Percentiles rank a stretch among this genome's conserved stretches.
These are phyloP conservation scores for Diarsia brunnea DNA, from an alignment of 2,888 invertebrate species.

Conservation along the genomic window DNA sequence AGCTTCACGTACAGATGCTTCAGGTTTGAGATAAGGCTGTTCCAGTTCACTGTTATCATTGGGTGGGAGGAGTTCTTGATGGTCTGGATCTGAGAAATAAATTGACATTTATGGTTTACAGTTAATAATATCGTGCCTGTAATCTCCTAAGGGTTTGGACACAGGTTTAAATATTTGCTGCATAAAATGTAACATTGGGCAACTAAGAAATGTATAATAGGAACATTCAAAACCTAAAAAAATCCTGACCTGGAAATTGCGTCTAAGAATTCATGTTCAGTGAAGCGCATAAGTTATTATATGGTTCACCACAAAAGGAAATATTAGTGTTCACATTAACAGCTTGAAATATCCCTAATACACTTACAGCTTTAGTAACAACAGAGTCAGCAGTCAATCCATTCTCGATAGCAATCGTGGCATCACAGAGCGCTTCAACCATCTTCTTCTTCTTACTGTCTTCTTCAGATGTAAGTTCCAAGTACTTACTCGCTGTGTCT, in stretches of 20 bases:
- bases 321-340: neutral
- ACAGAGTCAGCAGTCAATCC: slow-evolving; percentile 78
- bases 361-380: slow-evolving; percentile 83
- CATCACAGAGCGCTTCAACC: slow-evolving; percentile 76
- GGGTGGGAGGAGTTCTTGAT: slow-evolving; percentile 72
- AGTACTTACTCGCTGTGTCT: slow-evolving; percentile 72
- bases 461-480: slow-evolving; percentile 72
- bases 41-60: slow-evolving; percentile 79
- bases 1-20: slow-evolving; percentile 79
- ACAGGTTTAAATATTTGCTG: neutral
- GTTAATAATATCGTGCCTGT: neutral
- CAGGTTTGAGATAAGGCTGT: slow-evolving; percentile 78
- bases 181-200: neutral
- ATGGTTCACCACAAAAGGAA: neutral
- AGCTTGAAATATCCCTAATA: neutral
- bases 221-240: neutral
- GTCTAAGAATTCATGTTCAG: neutral
- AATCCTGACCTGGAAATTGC: neutral
- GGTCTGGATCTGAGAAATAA: slow-evolving; percentile 69
- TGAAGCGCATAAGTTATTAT: neutral
- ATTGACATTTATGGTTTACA: neutral
- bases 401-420: slow-evolving; percentile 78
- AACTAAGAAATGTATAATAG: neutral
- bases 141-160: neutral
- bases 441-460: slow-evolving; percentile 62